Base-by-base conservation (phyloP, 2,888 invertebrate genomes). In the Ochropleura plecta region DNA sequence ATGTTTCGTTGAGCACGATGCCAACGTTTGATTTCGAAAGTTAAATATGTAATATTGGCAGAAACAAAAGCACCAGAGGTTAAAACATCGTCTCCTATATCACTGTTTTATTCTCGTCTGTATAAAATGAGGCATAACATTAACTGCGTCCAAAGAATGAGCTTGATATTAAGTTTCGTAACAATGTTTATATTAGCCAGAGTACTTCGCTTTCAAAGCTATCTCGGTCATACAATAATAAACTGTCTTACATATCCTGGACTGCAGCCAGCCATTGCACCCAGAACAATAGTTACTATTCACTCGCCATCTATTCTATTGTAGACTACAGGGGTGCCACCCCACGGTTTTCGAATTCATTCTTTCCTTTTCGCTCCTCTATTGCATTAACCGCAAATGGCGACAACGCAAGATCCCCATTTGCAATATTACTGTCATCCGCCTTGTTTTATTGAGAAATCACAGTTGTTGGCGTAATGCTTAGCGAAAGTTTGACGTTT, bases 161-260 rank as follows among this genome's bases (percentile, higher is more conserved):
- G 51, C 49, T 44, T 73, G 81, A 48, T 83, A 77, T 71, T 71
- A 73, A 74, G 73, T 84, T 84, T 84, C 84, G 82, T 84, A 84
- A 83, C 75, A 70, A 77, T 82, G 77, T 82, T 84, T 86, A 77
- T 77, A 86, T 78, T 78, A 83, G 73, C 67, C 69, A 3, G 62
- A 71, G 76, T 67, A 78, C 79, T 70, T 75, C 64, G 69, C 78
- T 84, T 76, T 76, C 79, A 64, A 79, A 86, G 86, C 83, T 85
- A 86, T 85, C 84, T 84, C 86, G 86, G 84, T 49, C 82, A 68
- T 77, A 68, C 69, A 80, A 83, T 84, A 80, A 86, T 86, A 81
- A 78, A 81, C 84, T 40, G 64, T 70, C 73, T 70, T 78, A 69
- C 70, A 74, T 78, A 80, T 51, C 59, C 76, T 86, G 86, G 85